These are phyloP conservation scores for Bibio marci DNA, from an alignment of 2,888 invertebrate species.

Conservation along the genomic window DNA sequence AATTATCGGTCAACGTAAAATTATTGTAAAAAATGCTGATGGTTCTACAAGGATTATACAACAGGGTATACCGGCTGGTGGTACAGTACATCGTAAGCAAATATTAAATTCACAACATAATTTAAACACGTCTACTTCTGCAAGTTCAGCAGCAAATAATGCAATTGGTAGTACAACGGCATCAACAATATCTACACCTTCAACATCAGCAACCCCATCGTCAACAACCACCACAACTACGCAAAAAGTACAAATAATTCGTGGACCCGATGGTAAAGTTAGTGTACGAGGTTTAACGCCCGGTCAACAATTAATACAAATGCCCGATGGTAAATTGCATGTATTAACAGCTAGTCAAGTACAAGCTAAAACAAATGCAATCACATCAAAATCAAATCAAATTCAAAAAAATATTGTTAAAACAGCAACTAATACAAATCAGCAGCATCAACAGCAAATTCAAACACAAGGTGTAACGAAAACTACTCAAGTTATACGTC, in stretches of 20 bases:
- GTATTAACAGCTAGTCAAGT: constrained; percentile 38
- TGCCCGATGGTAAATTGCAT: constrained; percentile 86
- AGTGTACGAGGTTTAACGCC: constrained; percentile 82
- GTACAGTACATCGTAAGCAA: no score
- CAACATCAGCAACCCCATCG: constrained; percentile 42
- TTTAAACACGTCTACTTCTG: constrained; percentile 22
- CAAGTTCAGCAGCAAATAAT: constrained; percentile 18
- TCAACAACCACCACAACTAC: constrained; percentile 37
- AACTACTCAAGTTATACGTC: constrained; percentile 6
- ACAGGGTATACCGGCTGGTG: constrained; percentile 32
- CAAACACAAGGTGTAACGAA: no score
- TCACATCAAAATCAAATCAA: not conserved
- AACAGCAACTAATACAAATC: not conserved
- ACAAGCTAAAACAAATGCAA: not conserved
- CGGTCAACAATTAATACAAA: constrained; percentile 82
- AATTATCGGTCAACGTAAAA: constrained; percentile 22
- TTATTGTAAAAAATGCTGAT: constrained; percentile 34
- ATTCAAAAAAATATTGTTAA: not conserved
- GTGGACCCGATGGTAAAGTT: constrained; percentile 78
- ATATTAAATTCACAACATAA: no score
- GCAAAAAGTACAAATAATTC: constrained; percentile 80
- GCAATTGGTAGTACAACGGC: constrained; percentile 34
- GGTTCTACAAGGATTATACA: constrained; percentile 48
- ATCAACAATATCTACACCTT: constrained; percentile 36
- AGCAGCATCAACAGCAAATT: not conserved